Percentiles rank a stretch among this genome's conserved stretches.
phyloP scores from a whole-genome alignment of 2,797 vertebrate genomes.

The Aselliscus stoliczkanus region DNA sequence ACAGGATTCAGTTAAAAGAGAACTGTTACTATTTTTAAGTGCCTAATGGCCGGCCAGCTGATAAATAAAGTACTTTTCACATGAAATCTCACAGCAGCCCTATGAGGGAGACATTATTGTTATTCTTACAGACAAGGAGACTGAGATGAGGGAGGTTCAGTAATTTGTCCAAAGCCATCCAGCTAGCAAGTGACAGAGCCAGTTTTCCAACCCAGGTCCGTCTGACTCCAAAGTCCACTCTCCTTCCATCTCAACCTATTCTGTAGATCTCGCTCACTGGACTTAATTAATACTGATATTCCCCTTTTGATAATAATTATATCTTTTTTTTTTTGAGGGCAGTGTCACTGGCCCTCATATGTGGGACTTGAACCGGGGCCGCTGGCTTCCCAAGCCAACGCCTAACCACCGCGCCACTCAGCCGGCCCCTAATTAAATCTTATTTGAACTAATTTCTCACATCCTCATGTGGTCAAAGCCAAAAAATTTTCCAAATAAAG shows the following conservation, averaged over 20 bases:
- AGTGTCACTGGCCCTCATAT: too few relatives aligned
- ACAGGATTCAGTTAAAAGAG: background rate
- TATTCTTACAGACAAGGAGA: background rate
- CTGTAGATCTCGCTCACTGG: background rate
- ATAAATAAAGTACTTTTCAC: background rate
- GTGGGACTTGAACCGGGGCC: too few relatives aligned
- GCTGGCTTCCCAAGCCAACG: too few relatives aligned
- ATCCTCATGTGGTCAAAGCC: background rate
- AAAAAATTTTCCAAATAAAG: constrained; percentile 11
- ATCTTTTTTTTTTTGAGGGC: too few relatives aligned
- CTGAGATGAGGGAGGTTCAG: background rate
- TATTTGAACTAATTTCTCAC: constrained; percentile 31
- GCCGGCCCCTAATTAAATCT: background rate
- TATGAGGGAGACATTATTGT: background rate
- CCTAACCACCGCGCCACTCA: too few relatives aligned
- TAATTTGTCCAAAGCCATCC: background rate
- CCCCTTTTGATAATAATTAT: background rate
- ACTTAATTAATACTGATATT: constrained; percentile 26
- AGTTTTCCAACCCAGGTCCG: background rate
- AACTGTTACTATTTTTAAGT: background rate
- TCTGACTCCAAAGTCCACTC: background rate
- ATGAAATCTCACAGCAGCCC: background rate
- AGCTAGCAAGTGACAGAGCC: background rate
- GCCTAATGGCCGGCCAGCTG: background rate
- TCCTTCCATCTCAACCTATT: background rate